Base-by-base conservation (phyloP, 2,113 vertebrate species). In the Cebidichthys violaceus region DNA sequence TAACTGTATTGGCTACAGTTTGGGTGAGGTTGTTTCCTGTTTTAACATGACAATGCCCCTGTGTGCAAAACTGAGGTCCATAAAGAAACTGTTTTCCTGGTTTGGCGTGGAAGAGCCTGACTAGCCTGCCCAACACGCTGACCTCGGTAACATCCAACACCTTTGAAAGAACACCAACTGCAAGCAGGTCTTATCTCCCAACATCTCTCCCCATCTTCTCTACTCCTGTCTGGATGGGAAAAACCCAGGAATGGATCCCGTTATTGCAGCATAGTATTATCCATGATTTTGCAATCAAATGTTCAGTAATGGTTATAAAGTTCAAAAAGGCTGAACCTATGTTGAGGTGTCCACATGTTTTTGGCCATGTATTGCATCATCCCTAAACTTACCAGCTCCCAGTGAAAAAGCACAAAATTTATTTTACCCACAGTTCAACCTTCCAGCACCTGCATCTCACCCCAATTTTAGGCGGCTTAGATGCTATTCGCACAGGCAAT, bases 391-490 rank as follows among this genome's bases (percentile, higher is more conserved):
- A 45, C 33, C 18, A 18, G 17, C 66, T 61, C 24, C 47, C 24
- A 35, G 27, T 71, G 20, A 59, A 47, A 57, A 64, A 67, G 43
- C 41, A 27, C 9, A 77, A 35, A 35, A 43, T 83, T 57, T 11
- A 59, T 55, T 62, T 54, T 18, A 29, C n/a, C 9, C 33, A 54
- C 20, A 54, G 8, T 13, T 73, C 22, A 68, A 24, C 55, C 13
- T 24, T 60, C 35, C 31, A 35, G 68, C 68, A 52, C 68, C 31
- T 35, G 29, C 45, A 70, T 69, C 45, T 70, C 67, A 70, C 67
- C 20, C 67, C 29, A 33, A 52, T 70, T 33, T 52, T 15, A 29
- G 5, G 14, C 37, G 47, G 29, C 29, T 64, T 31, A 57, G 37
- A 50, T 13, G 11, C 47, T 54, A 37, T 29, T 64, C 59, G 55